A percentile compares a stretch with the other conserved stretches of the same genome.
phyloP scores from a whole-genome alignment of 2,888 invertebrate genomes.

The Leptothorax acervorum region DNA sequence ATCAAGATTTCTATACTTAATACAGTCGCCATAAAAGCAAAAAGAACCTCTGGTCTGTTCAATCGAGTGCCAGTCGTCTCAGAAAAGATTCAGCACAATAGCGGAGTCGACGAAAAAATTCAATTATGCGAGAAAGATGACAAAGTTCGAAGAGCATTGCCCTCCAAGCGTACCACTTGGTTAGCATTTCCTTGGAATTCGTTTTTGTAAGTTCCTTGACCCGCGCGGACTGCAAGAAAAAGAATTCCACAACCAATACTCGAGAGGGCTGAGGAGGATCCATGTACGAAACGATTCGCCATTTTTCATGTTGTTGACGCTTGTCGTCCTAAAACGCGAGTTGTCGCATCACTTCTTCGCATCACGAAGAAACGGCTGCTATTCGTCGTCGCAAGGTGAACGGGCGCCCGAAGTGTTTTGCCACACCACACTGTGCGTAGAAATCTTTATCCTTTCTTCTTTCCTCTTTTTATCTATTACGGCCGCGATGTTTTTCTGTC shows the following conservation, averaged over 20 bases:
- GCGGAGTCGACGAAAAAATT: slow-evolving; percentile 14
- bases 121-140: slow-evolving; percentile 28
- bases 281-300: slow-evolving; percentile 34
- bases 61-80: background rate
- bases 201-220: slow-evolving; percentile 63
- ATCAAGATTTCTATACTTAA: slow-evolving; percentile 32
- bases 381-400: slow-evolving; percentile 59
- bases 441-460: slow-evolving; percentile 49
- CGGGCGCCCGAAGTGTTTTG: slow-evolving; percentile 53
- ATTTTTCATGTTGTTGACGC: slow-evolving; percentile 19
- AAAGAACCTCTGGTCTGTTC: background rate
- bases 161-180: slow-evolving; percentile 4
- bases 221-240: slow-evolving; percentile 24
- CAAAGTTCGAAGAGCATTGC: slow-evolving; percentile 39
- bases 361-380: slow-evolving; percentile 19
- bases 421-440: slow-evolving; percentile 14
- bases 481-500: slow-evolving; percentile 63
- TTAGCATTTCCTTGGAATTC: slow-evolving; percentile 22
- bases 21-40: slow-evolving; percentile 10
- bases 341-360: background rate
- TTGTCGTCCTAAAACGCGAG: slow-evolving; percentile 47
- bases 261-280: background rate
- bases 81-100: slow-evolving; percentile 7
- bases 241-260: background rate
- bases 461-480: background rate